Conservation (phyloP, 2,113 vertebrate species). For the Bubalus kerabau region DNA sequence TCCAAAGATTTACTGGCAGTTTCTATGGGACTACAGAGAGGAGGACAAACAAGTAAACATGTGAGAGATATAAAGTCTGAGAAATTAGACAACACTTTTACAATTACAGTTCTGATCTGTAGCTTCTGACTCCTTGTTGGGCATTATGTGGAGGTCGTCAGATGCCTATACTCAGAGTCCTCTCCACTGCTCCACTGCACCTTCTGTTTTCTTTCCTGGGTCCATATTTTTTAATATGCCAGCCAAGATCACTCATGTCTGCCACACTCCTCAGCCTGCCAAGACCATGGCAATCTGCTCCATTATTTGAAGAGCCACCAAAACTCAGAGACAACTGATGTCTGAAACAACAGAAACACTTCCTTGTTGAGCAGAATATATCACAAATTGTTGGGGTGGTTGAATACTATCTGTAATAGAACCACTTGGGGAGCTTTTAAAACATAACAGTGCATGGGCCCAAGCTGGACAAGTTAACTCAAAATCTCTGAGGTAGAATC, state of each 20-base stretch:
- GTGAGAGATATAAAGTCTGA: slow-evolving; percentile 12
- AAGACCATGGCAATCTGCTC: background rate
- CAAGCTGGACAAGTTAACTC: background rate
- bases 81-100: slow-evolving; percentile 22
- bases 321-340: background rate
- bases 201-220: background rate
- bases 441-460: background rate
- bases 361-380: background rate
- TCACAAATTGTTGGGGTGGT: background rate
- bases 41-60: background rate
- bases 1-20: slow-evolving; percentile 6
- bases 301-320: slow-evolving; percentile 11
- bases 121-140: background rate
- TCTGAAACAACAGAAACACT: slow-evolving; percentile 10
- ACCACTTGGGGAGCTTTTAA: background rate
- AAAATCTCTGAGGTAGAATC: background rate
- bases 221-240: background rate
- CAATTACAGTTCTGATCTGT: background rate
- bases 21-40: background rate
- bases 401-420: background rate
- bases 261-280: background rate
- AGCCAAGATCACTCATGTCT: background rate
- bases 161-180: background rate
- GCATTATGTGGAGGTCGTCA: background rate
- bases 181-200: background rate